Evolutionary conservation across 2,888 invertebrate genomes (phyloP), one percentile per base, ranked within the genome.

Genomic region (Resseliella maxima): DNA sequence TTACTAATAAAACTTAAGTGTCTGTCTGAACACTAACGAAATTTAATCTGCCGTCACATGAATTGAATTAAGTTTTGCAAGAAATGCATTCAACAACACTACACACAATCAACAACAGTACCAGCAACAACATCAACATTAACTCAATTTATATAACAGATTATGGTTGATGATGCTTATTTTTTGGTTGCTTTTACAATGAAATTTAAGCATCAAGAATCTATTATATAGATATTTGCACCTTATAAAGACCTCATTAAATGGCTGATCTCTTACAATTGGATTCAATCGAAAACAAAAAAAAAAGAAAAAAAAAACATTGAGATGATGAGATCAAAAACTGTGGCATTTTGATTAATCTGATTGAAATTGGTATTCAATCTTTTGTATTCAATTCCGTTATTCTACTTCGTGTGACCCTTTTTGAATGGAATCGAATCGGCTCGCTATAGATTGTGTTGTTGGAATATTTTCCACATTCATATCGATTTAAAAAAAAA

Each of bases 21-120:
- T 59, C 10, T 24, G 59, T 24, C 59, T n/a, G 24, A 59, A 59
- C 46, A 15, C 46, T 50, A 18, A 18, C 46, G 18, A 50, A 50
- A 50, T 18, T 50, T 18, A 15, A 2, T 50, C 46, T 50, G 46
- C 46, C 46, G 12, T 41, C 41, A 59, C 59, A 59, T 59, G 59
- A 59, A 59, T 24, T 59, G 59, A 59, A 59, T 59, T 59, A 50
- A 50, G 46, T 50, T 50, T 50, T 50, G 46, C 46, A 2, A 50
- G 41, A 41, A n/a, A 12, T 18, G 46, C 46, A 50, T 50, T 50
- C 18, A 2, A 15, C 46, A 41, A 8, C 41, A 41, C 12, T 12
- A 41, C n/a, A n/a, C n/a, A n/a, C n/a, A n/a, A n/a, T n/a, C n/a
- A n/a, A 41, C 41, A 41, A 12, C 41, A 41, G 41, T 12, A 41